Percentiles rank a stretch among this genome's conserved stretches.
Conservation (phyloP, 2,888 invertebrate genomes). For the Operophtera brumata region DNA sequence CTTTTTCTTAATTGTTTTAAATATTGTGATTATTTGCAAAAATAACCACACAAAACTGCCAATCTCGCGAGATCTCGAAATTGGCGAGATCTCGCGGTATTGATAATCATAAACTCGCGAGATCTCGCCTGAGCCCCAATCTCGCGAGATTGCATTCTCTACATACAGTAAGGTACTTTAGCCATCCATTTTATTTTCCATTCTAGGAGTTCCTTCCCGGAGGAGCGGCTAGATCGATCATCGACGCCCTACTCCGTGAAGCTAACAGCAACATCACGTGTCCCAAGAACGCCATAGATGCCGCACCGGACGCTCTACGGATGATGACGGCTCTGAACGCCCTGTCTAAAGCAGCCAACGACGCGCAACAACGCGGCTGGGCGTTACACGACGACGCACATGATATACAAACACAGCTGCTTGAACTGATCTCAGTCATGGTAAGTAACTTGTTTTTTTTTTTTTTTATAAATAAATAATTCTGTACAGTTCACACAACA, state of each 20-base stretch:
- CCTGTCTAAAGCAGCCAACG: conserved; percentile 93
- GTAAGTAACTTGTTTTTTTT: conserved; percentile 76
- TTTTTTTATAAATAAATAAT: no score
- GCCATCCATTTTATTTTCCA: no score
- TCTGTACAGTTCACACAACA: no score
- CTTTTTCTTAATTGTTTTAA: no score
- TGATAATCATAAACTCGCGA: no score
- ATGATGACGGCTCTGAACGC: conserved; percentile 91
- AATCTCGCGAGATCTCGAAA: no score
- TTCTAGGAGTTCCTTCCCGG: conserved; percentile 71
- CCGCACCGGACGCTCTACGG: conserved; percentile 91
- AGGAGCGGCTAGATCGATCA: conserved; percentile 72
- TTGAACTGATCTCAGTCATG: conserved; percentile 90
- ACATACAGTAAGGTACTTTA: no score
- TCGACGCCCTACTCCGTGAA: conserved; percentile 71
- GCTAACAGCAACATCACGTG: conserved; percentile 74
- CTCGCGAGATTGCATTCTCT: no score
- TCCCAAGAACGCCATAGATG: conserved; percentile 85
- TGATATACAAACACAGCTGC: conserved; percentile 91
- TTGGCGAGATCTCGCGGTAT: no score
- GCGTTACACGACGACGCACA: conserved; percentile 96
- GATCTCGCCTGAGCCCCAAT: no score
- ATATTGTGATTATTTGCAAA: no score
- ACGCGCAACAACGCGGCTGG: conserved; percentile 97
- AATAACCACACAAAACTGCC: no score